Base-by-base conservation (phyloP, 1,140 invertebrate genomes). In the Drosophila orena region DNA sequence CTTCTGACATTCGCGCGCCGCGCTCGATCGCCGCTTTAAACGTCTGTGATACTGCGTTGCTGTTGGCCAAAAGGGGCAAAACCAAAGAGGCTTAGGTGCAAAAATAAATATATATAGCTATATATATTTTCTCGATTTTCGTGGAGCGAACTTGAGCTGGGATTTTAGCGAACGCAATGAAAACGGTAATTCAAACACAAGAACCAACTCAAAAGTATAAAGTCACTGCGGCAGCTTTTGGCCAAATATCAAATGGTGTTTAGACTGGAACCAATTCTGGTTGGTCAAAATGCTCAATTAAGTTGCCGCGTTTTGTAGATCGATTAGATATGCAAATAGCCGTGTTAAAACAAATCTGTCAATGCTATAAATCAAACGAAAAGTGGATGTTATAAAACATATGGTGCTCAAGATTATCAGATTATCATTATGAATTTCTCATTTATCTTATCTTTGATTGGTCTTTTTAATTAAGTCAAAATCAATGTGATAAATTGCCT, bases 51-150 rank as follows among this genome's bases (percentile, higher is more conserved):
- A 65, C 59, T 77, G 55, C 75, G 46, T 56, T 71, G 77, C 77
- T 65, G 59, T 68, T 81, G 46, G 44, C 56, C 55, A 43, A 57
- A 70, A 79, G 74, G 56, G 42, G 66, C 44, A 58, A 59, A 11
- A 56, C 34, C 61, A 64, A 89, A 88, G 64, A 84, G 66, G 84
- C 64, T 88, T 88, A 70, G 34, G 60, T 68, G 52, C 38, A 65
- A 42, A 52, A 79, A 77, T 58, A 73, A 68, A 73, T 70, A 50
- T 60, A 56, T 77, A 72, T 65, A 70, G 54, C 70, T 49, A 65
- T 70, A 50, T 57, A 35, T 73, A 72, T 77, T 5, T 38, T 12
- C 14, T 75, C 50, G 69, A 76, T 81, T 79, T 66, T 61, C 42
- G 42, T 61, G 52, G 56, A 70, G 56, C 56, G 46, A 71, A 61